Conservation (phyloP, 2,797 vertebrate genomes). For the Micromesistius poutassou region DNA sequence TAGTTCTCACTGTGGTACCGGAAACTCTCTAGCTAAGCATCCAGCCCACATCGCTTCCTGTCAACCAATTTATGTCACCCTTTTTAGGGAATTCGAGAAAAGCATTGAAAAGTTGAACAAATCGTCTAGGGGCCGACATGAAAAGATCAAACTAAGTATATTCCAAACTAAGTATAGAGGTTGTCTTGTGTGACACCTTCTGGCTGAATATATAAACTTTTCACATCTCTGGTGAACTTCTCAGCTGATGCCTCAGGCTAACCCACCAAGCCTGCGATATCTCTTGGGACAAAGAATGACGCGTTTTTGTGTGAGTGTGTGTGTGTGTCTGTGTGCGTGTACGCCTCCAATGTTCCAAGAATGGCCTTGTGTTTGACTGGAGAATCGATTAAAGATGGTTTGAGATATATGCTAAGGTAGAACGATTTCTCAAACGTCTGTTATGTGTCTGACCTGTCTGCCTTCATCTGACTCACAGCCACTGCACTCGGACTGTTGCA, state of each 20-base stretch:
- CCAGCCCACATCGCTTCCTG: not conserved
- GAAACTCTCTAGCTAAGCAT: not conserved
- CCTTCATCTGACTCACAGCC: constrained; percentile 27
- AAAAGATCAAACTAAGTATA: not conserved
- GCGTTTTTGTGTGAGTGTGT: not conserved
- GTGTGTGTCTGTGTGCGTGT: not conserved
- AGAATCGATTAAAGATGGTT: constrained; percentile 36
- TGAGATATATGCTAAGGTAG: not conserved
- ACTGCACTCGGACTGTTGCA: not conserved
- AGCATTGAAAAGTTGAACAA: not conserved
- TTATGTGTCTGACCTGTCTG: constrained; percentile 49
- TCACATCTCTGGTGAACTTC: not conserved
- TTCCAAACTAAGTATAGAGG: no score
- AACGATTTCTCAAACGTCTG: not conserved
- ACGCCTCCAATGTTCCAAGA: not conserved
- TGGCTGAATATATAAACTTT: not conserved
- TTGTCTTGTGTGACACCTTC: not conserved
- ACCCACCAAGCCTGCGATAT: not conserved
- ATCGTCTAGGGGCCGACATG: not conserved
- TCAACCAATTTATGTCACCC: not conserved
- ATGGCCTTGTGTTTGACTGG: constrained; percentile 27
- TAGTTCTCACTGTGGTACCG: not conserved
- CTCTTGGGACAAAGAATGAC: no score
- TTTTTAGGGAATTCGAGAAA: not conserved
- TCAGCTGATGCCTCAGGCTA: not conserved